Evolutionary conservation across 2,113 vertebrate species (phyloP).

Genomic region (Suricata suricatta): DNA sequence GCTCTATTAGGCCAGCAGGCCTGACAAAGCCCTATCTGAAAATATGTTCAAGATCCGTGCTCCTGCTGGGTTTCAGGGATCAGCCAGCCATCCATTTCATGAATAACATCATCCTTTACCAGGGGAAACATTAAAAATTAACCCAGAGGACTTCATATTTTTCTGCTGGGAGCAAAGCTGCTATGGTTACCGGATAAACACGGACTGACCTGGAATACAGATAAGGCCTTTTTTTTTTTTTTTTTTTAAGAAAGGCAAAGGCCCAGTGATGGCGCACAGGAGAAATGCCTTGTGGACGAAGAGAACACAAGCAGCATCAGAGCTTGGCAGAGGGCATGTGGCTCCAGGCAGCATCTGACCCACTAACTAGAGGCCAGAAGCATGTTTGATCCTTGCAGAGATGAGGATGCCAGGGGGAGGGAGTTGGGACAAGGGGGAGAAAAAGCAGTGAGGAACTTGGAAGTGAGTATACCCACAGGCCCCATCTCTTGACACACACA

Average conservation of each 20-base stretch:
- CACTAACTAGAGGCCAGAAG: conserved; percentile 37
- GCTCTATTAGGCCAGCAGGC: conserved; percentile 69
- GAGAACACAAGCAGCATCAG: conserved; percentile 46
- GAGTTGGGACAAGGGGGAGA: background rate
- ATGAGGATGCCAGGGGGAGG: background rate
- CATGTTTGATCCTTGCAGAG: conserved; percentile 6
- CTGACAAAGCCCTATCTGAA: conserved; percentile 79
- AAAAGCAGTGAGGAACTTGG: background rate
- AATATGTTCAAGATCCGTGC: conserved; percentile 63
- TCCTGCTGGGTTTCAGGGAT: conserved; percentile 73
- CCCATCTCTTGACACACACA: background rate
- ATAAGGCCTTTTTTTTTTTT: conserved; percentile 34
- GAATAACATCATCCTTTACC: conserved; percentile 74
- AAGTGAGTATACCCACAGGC: background rate
- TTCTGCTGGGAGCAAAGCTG: conserved; percentile 78
- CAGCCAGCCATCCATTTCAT: conserved; percentile 75
- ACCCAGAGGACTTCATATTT: conserved; percentile 80
- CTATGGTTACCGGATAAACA: conserved; percentile 79
- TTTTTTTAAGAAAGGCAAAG: conserved; percentile 67
- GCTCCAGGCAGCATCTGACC: conserved; percentile 59
- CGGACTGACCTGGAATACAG: conserved; percentile 67
- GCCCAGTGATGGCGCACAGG: conserved; percentile 7
- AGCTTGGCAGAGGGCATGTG: conserved; percentile 12
- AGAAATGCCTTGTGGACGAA: conserved; percentile 60
- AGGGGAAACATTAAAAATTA: conserved; percentile 81